Evolutionary conservation across 2,113 vertebrate genomes (phyloP), one percentile per base, ranked within the genome.

Genomic region (Eclectus roratus): DNA sequence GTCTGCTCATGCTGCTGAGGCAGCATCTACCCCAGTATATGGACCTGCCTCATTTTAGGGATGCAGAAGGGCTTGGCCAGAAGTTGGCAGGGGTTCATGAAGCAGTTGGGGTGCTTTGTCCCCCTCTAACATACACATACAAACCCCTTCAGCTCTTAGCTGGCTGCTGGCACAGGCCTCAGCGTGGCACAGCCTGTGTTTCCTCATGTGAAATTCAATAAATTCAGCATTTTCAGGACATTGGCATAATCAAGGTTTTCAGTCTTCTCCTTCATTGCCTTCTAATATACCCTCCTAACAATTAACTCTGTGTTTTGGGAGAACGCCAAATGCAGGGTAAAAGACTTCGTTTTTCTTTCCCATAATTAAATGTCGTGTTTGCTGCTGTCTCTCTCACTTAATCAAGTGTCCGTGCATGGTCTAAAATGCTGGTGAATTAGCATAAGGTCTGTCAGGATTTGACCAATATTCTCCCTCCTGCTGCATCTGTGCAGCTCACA

Each of bases 241-340:
- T 92, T 44, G 6, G 93, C 80, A 76, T 97, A 94, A 95, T 96
- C 90, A 89, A 86, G 86, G 86, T 92, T 96, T 96, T 95, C 96
- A 96, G 90, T 94, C 94, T 97, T 96, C 95, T 96, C 95, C 94
- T 92, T 96, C 93, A 93, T 81, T 96, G 93, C 96, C 85, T 96
- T 86, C 95, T 95, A 97, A 96, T 95, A 91, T 81, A 88, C 88
- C 86, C 92, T 92, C 72, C 91, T 83, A 80, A 94, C 94, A 96
- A 96, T 96, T 96, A 96, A 94, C 83, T 95, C 85, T 60, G 69
- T 89, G 86, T 88, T 85, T 71, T 96, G 96, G 93, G 96, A 94
- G 80, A 72, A 84, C 0, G 93, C 96, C 94, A 96, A 96, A 94
- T 47, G 35, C 94, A 90, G 91, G 85, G 91, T 86, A 95, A 97